Evolutionary conservation across 2,113 vertebrate genomes (phyloP).

Genomic region (Corvus moneduloides): DNA sequence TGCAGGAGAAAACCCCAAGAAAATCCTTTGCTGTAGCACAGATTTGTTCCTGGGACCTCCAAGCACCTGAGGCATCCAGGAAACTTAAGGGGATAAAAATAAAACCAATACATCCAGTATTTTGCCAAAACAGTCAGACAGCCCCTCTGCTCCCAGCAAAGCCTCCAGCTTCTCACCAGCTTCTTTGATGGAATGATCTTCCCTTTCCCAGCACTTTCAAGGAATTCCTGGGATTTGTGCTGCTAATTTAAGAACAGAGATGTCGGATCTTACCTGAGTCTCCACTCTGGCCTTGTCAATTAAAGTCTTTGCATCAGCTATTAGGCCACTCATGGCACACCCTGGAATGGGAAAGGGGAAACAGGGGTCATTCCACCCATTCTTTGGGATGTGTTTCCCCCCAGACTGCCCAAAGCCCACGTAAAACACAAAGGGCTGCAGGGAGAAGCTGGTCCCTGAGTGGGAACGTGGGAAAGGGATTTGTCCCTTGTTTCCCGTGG

Average conservation of each 20-base stretch:
- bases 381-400: fast-evolving
- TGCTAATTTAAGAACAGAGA: neutral
- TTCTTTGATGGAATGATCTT: neutral
- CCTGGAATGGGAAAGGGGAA: constrained; percentile 71
- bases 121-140: neutral
- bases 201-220: fast-evolving
- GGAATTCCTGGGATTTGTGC: neutral
- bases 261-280: constrained; percentile 84
- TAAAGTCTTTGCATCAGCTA: constrained; percentile 98
- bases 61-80: neutral
- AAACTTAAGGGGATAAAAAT: neutral
- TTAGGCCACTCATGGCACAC: constrained; percentile 98
- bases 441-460: fast-evolving
- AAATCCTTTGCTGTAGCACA: neutral
- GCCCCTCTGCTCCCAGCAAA: fast-evolving
- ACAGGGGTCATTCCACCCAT: neutral
- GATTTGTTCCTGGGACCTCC: neutral
- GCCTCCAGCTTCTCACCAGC: neutral
- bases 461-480: neutral
- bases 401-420: neutral
- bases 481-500: no score
- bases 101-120: neutral
- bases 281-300: constrained; percentile 99
- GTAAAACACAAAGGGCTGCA: neutral
- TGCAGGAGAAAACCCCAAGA: neutral